Percentiles rank a stretch among this genome's conserved stretches.
These are phyloP conservation scores for Latheticus oryzae DNA, from an alignment of 2,888 invertebrate genomes.

Conservation along the genomic window DNA sequence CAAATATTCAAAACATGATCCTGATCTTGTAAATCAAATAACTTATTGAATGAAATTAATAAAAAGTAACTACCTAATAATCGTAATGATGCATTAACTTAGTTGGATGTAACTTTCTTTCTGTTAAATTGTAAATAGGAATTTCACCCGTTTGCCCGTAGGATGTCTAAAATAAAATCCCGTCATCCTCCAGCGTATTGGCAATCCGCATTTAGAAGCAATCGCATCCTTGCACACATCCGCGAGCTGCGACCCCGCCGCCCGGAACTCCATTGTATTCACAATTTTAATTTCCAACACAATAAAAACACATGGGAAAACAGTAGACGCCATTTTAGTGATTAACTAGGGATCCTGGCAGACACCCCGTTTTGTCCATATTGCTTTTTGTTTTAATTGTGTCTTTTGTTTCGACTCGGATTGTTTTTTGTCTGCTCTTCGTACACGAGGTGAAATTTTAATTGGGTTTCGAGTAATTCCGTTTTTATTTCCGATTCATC, in stretches of 20 bases:
- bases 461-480: constrained; percentile 64
- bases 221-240: constrained; percentile 63
- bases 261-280: constrained; percentile 63
- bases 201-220: constrained; percentile 57
- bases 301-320: constrained; percentile 69
- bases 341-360: constrained; percentile 67
- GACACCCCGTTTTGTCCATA: constrained; percentile 63
- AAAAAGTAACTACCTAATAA: too few species aligned
- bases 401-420: constrained; percentile 62
- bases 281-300: constrained; percentile 67
- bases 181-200: constrained; percentile 58
- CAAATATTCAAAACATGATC: too few species aligned
- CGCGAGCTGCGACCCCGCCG: constrained; percentile 56
- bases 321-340: constrained; percentile 68
- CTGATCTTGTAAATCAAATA: too few species aligned
- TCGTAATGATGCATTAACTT: too few species aligned
- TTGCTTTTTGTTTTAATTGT: constrained; percentile 67
- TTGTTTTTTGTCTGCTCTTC: constrained; percentile 62
- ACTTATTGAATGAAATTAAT: too few species aligned
- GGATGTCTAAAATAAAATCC: constrained; percentile 4
- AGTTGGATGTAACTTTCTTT: too few species aligned
- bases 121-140: too few species aligned
- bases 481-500: constrained; percentile 47
- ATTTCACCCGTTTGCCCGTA: background rate
- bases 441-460: constrained; percentile 64